Evolutionary conservation across 2,888 invertebrate genomes (phyloP), one percentile per base, ranked within the genome.

Genomic region (Pocota personata): DNA sequence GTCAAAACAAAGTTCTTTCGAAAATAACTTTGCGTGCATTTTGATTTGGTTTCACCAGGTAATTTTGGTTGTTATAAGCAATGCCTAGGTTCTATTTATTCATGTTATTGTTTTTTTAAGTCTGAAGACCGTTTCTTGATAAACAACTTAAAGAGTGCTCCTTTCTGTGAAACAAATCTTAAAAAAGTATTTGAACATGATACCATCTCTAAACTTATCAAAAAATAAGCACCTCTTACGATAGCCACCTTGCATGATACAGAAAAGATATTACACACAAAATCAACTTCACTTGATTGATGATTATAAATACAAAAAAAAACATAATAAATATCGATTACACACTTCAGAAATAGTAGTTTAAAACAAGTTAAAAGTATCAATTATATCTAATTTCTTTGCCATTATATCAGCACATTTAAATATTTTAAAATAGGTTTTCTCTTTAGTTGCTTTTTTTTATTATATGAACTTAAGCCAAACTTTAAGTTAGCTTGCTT

Each of bases 321-420:
- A 72, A 37, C 32, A 27, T 7, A 16, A 72, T n/a, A 19, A 21
- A 50, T 50, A 60, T 37, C 32, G 8, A 52, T 40, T 32, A 73
- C 62, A 73, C 60, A 52, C 73, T 62, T 50, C n/a, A 50, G 19
- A 27, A 40, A 52, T 19, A 58, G 16, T n/a, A 30, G 19, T 5
- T 24, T 5, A 37, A 27, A 60, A n/a, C 46, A 35, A 24, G 0
- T 14, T 19, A 57, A 57, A 21, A 3, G 6, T 5, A 48, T 21
- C 10, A n/a, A 19, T 35, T 50, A 48, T 48, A 16, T 50, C 6
- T 46, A 50, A 43, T 57, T 32, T 35, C n/a, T 30, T 24, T n/a
- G 16, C 32, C 8, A 14, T 50, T 48, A 48, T 40, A 37, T 27
- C 40, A 71, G 43, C 71, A 57, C 71, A 14, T 12, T 27, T 40